These are phyloP conservation scores for Cervus canadensis DNA, from an alignment of 2,113 vertebrate genomes.

Conservation along the genomic window DNA sequence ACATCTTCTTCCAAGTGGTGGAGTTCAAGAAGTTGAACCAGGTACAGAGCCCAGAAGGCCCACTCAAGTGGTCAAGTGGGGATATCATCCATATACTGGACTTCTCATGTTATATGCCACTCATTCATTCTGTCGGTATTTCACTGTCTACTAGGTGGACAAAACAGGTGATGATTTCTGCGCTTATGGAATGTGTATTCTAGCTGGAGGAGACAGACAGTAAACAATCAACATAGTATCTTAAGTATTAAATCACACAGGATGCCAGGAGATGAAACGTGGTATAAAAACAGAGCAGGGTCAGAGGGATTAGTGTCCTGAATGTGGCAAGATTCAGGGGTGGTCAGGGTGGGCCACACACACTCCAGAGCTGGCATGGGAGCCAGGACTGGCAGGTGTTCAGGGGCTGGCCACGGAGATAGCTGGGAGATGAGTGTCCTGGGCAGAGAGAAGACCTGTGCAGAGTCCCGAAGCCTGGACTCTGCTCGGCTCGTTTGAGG, in stretches of 20 bases:
- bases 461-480: not conserved
- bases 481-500: not conserved
- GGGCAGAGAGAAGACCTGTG: not conserved
- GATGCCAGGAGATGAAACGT: not conserved
- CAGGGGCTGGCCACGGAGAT: not conserved
- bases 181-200: not conserved
- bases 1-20: slow-evolving; percentile 97
- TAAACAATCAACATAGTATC: not conserved
- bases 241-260: not conserved
- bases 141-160: not conserved
- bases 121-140: not conserved
- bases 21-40: slow-evolving; percentile 98
- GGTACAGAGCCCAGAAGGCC: slow-evolving; percentile 75
- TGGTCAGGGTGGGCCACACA: not conserved
- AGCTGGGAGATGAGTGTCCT: not conserved
- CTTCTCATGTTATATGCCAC: not conserved
- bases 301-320: not conserved
- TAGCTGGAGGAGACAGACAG: not conserved
- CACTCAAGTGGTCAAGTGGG: not conserved
- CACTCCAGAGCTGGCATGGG: not conserved
- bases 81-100: not conserved
- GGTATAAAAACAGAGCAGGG: not conserved
- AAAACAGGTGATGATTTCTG: not conserved
- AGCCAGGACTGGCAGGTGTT: not conserved
- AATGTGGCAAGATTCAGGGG: not conserved